phyloP scores from a whole-genome alignment of 2,797 vertebrate genomes.

The Sebastes trivittatus region DNA sequence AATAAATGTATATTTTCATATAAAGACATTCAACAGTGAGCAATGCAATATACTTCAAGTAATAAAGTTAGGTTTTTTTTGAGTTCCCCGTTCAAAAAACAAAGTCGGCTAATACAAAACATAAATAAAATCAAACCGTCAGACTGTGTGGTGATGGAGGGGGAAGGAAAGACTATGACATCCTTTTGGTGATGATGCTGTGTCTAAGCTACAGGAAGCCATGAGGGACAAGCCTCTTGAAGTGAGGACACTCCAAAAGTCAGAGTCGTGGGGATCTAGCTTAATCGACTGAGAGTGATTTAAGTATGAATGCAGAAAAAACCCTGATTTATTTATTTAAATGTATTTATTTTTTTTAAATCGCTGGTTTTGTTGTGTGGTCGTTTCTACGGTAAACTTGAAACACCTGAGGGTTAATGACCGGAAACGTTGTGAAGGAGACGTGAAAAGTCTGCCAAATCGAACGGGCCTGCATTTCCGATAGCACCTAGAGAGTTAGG shows the following conservation, averaged over 20 bases:
- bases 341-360: neutral
- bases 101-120: neutral
- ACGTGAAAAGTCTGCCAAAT: neutral
- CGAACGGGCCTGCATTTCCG: neutral
- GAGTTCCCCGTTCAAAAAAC: slow-evolving; percentile 56
- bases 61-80: slow-evolving; percentile 81
- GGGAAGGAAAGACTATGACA: slow-evolving; percentile 19
- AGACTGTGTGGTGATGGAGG: slow-evolving; percentile 10
- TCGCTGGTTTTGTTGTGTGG: slow-evolving; percentile 65
- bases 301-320: slow-evolving; percentile 53
- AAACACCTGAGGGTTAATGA: slow-evolving; percentile 61
- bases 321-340: slow-evolving; percentile 59
- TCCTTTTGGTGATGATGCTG: neutral
- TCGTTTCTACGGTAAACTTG: slow-evolving; percentile 51
- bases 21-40: slow-evolving; percentile 89
- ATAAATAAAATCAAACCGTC: neutral
- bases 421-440: neutral
- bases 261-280: slow-evolving; percentile 18
- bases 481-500: slow-evolving; percentile 37
- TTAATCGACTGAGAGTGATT: slow-evolving; percentile 46
- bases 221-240: slow-evolving; percentile 30
- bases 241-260: neutral
- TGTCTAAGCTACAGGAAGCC: slow-evolving; percentile 26
- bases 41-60: slow-evolving; percentile 88
- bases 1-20: slow-evolving; percentile 80